Percentiles rank a stretch among this genome's conserved stretches.
phyloP scores from a whole-genome alignment of 2,797 vertebrate species.

The Schizopygopsis malacanthus region DNA sequence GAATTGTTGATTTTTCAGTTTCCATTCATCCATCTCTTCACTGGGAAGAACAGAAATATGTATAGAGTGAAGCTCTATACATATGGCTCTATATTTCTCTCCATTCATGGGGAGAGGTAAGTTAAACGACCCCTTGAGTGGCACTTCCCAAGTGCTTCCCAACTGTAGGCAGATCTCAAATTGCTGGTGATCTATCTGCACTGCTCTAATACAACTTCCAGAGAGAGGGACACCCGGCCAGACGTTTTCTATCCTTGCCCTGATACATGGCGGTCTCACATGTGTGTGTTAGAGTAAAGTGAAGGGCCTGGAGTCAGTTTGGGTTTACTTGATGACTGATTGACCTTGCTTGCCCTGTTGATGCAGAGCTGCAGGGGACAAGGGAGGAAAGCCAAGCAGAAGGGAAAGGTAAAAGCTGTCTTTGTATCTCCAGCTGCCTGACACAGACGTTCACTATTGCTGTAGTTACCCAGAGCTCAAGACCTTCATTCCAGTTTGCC shows the following conservation, averaged over 20 bases:
- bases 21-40: conserved; percentile 12
- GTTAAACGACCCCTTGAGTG: conserved; percentile 45
- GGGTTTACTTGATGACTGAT: conserved; percentile 61
- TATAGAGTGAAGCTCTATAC: background rate
- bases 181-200: conserved; percentile 58
- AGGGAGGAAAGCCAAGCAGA: conserved; percentile 31
- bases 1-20: conserved; percentile 32
- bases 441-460: conserved; percentile 42
- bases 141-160: conserved; percentile 47
- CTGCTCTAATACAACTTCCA: conserved; percentile 62
- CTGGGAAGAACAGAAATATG: background rate
- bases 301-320: conserved; percentile 49
- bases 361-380: conserved; percentile 48
- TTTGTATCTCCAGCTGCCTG: conserved; percentile 56
- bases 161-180: conserved; percentile 57
- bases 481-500: conserved; percentile 40
- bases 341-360: conserved; percentile 61
- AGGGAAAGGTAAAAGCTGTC: conserved; percentile 56
- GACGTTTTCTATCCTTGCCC: conserved; percentile 38
- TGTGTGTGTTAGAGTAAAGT: conserved; percentile 19
- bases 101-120: conserved; percentile 37
- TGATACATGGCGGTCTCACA: conserved; percentile 37
- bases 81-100: conserved; percentile 25
- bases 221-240: conserved; percentile 39
- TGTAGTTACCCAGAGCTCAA: conserved; percentile 31